Evolutionary conservation across 2,888 invertebrate genomes (phyloP), one percentile per base, ranked within the genome.

Genomic region (Antheraea assamensis): DNA sequence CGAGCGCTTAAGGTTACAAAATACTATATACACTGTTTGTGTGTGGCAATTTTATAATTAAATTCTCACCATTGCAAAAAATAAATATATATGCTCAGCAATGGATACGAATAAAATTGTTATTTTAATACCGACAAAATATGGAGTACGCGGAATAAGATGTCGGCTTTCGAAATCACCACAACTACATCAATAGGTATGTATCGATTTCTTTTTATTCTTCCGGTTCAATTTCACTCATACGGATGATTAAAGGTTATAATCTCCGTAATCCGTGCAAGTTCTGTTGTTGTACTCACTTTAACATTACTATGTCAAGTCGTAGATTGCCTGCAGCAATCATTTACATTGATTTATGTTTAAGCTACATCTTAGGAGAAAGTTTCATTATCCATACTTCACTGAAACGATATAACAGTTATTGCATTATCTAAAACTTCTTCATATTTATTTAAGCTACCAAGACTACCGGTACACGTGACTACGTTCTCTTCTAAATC

Each of bases 221-320:
- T 87, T 90, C 90, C 91, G 90, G 88, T 89, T 88, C 83, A 87
- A 84, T 91, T 91, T 91, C 90, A 85, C 88, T 86, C 77, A 74
- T 74, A 75, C 78, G 79, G n/a, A 80, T 84, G 82, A 87, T 88
- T 85, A 83, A 84, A 85, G 79, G 82, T 82, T 85, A 85, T 64
- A 27, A n/a, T 64, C 24, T 24, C 61, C 15, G 61, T 75, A 83
- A 86, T 83, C 79, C 80, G 79, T 82, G 79, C 84, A 79, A 79
- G 76, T 85, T 84, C 84, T 78, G 81, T 82, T 78, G 81, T 82
- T 78, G 76, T 80, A 78, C 78, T 77, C 76, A 73, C 73, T 75
- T 77, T 74, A 17, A 17, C 10, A 58, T 58, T 64, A 64, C 78
- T 76, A 75, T 73, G 73, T 75, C 58, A 71, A 70, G 74, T 75